Evolutionary conservation across 2,888 invertebrate species (phyloP).

Genomic region (Ceratothoa steindachneri): DNA sequence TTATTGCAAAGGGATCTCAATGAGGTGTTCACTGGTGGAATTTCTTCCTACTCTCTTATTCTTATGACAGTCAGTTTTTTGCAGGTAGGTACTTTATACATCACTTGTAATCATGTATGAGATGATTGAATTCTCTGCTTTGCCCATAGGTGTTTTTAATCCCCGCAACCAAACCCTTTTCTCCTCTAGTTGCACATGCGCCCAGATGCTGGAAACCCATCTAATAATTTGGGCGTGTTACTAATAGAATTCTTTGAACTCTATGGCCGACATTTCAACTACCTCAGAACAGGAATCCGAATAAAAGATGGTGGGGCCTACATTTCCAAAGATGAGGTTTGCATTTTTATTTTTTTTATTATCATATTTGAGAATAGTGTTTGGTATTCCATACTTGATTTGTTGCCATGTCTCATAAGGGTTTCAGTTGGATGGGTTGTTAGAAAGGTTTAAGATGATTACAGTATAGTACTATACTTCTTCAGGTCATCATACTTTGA

Average conservation of each 20-base stretch:
- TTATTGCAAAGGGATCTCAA: conserved; percentile 94
- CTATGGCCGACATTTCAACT: conserved; percentile 94
- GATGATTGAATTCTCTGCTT: neutral
- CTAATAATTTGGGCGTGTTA: conserved; percentile 80
- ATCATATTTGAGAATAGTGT: neutral
- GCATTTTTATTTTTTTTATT: conserved; percentile 9
- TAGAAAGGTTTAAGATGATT: too few relatives aligned
- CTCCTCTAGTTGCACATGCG: neutral
- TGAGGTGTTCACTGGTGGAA: conserved; percentile 99
- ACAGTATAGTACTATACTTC: too few relatives aligned
- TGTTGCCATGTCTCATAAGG: too few relatives aligned
- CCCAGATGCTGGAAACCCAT: neutral
- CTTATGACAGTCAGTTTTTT: conserved; percentile 98
- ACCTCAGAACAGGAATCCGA: conserved; percentile 87
- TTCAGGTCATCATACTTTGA: too few relatives aligned
- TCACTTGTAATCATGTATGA: neutral
- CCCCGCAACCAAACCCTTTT: too few relatives aligned
- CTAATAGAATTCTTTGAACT: conserved; percentile 95
- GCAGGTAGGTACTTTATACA: conserved; percentile 60
- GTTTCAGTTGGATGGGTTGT: conserved; percentile 33
- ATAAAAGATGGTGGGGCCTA: conserved; percentile 90
- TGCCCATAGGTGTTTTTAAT: too few relatives aligned
- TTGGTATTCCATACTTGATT: too few relatives aligned
- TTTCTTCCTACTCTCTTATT: conserved; percentile 96
- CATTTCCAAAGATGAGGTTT: conserved; percentile 81